These are phyloP conservation scores for Cyanoramphus novaezelandiae DNA, from an alignment of 2,113 vertebrate species.

Conservation along the genomic window DNA sequence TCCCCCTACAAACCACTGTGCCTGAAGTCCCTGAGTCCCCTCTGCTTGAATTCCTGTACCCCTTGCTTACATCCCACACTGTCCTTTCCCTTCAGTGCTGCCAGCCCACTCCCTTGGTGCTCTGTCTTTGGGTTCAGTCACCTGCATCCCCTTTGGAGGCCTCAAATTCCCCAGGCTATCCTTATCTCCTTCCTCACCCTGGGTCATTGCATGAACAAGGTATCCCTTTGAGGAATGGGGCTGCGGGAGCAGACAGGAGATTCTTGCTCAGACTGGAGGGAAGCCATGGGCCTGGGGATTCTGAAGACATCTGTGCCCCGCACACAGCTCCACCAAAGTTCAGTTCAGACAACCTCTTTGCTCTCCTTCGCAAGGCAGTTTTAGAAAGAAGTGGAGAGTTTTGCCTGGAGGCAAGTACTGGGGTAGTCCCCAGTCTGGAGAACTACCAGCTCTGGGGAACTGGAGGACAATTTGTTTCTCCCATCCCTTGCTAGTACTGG, in stretches of 20 bases:
- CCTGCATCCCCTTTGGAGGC: too few relatives aligned
- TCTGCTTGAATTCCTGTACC: background rate
- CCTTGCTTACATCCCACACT: fast-evolving
- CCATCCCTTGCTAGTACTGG: background rate
- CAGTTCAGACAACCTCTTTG: background rate
- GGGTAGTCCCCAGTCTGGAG: background rate
- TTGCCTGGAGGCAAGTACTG: fast-evolving
- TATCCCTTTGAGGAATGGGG: background rate
- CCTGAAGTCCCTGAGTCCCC: fast-evolving
- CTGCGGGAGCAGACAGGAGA: background rate
- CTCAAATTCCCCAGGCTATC: fast-evolving
- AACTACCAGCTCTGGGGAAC: background rate
- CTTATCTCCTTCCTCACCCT: background rate
- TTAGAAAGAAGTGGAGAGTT: fast-evolving
- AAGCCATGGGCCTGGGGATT: too few relatives aligned
- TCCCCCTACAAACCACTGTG: background rate
- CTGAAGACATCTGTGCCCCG: background rate
- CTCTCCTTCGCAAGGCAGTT: background rate
- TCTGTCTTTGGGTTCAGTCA: too few relatives aligned
- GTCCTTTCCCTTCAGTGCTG: background rate
- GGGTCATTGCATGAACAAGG: background rate
- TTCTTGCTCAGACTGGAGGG: fast-evolving
- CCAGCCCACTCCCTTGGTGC: background rate
- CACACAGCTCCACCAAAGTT: too few relatives aligned
- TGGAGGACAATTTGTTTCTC: background rate